Conservation (phyloP, 2,797 vertebrate genomes). For the Cephalopachus bancanus region DNA sequence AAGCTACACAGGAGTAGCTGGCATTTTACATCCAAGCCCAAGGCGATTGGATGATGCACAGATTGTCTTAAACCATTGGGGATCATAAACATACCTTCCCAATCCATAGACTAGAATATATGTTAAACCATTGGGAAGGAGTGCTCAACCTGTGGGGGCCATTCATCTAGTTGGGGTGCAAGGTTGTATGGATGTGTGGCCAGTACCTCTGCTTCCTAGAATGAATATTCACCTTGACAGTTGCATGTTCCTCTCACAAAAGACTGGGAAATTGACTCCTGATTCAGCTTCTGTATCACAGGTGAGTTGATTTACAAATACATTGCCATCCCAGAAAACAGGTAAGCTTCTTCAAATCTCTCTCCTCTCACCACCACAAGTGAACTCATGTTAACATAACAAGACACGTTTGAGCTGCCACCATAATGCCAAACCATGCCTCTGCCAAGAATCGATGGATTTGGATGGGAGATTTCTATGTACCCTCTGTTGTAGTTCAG, state of each 20-base stretch:
- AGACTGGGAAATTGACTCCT: background rate
- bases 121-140: background rate
- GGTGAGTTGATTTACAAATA: background rate
- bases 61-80: background rate
- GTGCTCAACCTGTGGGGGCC: background rate
- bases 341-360: background rate
- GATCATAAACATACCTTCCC: background rate
- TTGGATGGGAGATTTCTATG: background rate
- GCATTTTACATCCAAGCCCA: background rate
- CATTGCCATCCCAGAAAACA: background rate
- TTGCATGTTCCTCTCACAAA: background rate
- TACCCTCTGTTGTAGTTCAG: background rate
- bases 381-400: background rate
- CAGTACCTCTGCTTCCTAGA: background rate
- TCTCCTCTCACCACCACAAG: background rate
- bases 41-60: background rate
- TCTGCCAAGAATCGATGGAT: background rate
- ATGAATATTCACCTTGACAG: background rate
- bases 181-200: background rate
- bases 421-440: background rate
- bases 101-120: background rate
- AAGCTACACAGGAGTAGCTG: background rate
- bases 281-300: background rate
- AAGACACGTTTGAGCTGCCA: background rate
- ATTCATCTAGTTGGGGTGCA: background rate